Evolutionary conservation across 2,113 vertebrate species (phyloP).

Genomic region (Recurvirostra avosetta): DNA sequence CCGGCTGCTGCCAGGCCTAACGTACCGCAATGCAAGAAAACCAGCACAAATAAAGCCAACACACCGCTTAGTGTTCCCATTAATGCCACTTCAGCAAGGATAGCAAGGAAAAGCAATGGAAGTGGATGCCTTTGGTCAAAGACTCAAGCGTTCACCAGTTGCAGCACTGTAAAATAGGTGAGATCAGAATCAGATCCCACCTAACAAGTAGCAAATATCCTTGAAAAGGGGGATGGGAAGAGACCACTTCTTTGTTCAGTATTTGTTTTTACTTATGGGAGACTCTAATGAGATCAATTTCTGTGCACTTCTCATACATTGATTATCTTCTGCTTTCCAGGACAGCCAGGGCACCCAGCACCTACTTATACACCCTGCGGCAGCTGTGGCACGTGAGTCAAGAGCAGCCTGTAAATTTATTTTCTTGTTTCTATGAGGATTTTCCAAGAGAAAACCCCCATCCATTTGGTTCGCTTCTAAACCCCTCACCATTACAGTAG

Average conservation of each 20-base stretch:
- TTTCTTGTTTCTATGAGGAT: not conserved
- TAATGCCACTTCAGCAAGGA: not conserved
- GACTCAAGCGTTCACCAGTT: rapidly evolving
- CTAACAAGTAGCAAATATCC: not conserved
- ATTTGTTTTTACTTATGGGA: not conserved
- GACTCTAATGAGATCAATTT: not conserved
- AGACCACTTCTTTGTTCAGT: not conserved
- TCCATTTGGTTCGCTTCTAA: not conserved
- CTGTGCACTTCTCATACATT: not conserved
- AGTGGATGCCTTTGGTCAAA: not conserved
- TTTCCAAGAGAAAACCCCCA: not conserved
- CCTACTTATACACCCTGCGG: not conserved
- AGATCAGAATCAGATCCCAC: not conserved
- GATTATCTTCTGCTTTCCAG: not conserved
- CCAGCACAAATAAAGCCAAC: not conserved
- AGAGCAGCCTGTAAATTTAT: not conserved
- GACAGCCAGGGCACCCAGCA: not conserved
- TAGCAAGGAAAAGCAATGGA: not conserved
- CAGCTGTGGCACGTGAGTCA: rapidly evolving
- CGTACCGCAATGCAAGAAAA: not conserved
- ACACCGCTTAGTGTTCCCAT: not conserved
- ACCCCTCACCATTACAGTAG: not conserved
- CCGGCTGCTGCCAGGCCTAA: not conserved
- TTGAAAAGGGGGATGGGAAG: not conserved
- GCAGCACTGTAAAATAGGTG: not conserved